These are phyloP conservation scores for Menidia menidia DNA, from an alignment of 2,797 vertebrate genomes.

Conservation along the genomic window DNA sequence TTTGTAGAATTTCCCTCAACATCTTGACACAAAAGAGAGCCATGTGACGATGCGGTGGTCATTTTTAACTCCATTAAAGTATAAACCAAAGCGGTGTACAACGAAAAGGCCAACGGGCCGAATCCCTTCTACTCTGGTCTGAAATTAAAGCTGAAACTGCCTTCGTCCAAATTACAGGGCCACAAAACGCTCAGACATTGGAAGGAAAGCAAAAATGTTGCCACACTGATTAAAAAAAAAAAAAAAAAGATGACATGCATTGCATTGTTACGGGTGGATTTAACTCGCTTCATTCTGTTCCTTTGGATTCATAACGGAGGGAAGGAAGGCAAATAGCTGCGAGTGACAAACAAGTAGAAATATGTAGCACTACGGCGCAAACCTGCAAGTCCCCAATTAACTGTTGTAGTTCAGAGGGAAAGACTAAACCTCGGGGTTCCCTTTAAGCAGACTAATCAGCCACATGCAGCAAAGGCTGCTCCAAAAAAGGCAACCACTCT, in stretches of 20 bases:
- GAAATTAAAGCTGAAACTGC: constrained; percentile 52
- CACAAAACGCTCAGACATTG: constrained; percentile 32
- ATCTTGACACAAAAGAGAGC: constrained; percentile 2
- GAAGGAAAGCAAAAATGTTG: constrained; percentile 37
- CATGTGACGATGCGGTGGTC: constrained; percentile 28
- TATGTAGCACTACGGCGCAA: constrained; percentile 31
- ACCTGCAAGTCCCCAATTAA: constrained; percentile 15
- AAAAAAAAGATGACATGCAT: constrained; percentile 32
- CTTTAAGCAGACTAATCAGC: constrained; percentile 7
- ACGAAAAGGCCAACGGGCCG: constrained; percentile 35
- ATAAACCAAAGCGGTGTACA: not conserved
- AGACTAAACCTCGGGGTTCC: constrained; percentile 10
- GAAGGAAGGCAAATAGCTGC: constrained; percentile 28
- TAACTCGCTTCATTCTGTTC: constrained; percentile 41
- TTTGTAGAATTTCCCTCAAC: not conserved
- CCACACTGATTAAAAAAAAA: not conserved
- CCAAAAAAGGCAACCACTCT: too few relatives aligned
- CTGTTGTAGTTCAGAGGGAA: constrained; percentile 16
- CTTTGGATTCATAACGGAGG: constrained; percentile 46
- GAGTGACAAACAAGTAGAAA: constrained; percentile 54
- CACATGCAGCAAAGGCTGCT: too few relatives aligned
- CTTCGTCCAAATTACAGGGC: constrained; percentile 38
- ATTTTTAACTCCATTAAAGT: constrained; percentile 31
- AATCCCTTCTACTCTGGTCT: constrained; percentile 32
- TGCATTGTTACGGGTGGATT: constrained; percentile 39